Conservation (phyloP, 2,113 vertebrate genomes). For the Himantopus leucocephalus region DNA sequence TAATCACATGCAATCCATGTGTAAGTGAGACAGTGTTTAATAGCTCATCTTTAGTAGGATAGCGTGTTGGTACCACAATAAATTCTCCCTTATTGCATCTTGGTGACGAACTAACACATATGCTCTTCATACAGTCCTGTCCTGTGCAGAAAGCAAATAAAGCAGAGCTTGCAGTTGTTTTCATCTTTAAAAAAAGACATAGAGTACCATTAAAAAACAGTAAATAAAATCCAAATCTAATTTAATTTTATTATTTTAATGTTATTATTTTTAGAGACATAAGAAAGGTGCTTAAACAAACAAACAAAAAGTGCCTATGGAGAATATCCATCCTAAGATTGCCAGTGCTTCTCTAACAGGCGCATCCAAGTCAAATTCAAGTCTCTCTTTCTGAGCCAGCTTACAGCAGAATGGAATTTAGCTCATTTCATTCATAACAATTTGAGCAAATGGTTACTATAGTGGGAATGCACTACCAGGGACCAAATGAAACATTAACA, state of each 20-base stretch:
- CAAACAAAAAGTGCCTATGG: not conserved
- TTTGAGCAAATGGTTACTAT: not conserved
- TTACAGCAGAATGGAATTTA: not conserved
- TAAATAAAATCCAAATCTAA: not conserved
- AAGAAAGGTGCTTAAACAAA: not conserved
- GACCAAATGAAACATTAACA: not conserved
- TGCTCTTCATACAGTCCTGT: not conserved
- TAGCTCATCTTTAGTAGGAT: slow-evolving; percentile 22
- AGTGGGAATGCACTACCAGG: not conserved
- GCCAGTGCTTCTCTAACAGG: not conserved
- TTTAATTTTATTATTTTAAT: not conserved
- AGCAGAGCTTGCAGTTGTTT: not conserved
- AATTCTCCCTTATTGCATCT: not conserved
- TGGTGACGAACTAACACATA: not conserved
- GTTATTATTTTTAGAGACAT: not conserved
- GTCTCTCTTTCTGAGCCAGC: not conserved
- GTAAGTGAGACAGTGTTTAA: slow-evolving; percentile 17
- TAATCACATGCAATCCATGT: slow-evolving; percentile 2
- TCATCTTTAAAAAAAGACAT: not conserved
- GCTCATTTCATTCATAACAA: not conserved
- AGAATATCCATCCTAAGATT: not conserved
- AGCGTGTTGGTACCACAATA: not conserved
- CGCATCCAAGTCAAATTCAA: not conserved
- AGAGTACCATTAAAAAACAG: not conserved
- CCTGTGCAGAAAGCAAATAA: slow-evolving; percentile 1